phyloP scores from a whole-genome alignment of 2,113 vertebrate genomes.

The Ahaetulla prasina region DNA sequence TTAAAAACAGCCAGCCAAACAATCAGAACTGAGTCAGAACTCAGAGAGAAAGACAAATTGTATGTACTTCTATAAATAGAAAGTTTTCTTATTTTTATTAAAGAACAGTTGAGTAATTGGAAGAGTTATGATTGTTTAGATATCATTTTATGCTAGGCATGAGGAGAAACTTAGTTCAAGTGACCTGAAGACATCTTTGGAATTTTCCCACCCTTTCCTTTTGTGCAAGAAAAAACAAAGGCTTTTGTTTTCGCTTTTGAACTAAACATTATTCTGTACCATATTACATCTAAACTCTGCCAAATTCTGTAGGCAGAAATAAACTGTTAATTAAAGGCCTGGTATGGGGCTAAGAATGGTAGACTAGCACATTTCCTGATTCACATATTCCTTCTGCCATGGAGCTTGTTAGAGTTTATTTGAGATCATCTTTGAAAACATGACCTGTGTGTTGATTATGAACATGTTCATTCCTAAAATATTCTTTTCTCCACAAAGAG shows the following conservation, averaged over 20 bases:
- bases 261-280: neutral
- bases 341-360: neutral
- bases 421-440: neutral
- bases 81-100: neutral
- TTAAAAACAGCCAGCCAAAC: neutral
- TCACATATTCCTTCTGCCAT: neutral
- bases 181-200: neutral
- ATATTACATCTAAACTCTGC: neutral
- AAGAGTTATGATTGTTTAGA: neutral
- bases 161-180: neutral
- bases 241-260: neutral
- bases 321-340: neutral
- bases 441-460: neutral
- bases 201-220: neutral
- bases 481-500: neutral
- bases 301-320: neutral
- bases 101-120: neutral
- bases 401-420: neutral
- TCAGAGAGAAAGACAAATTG: neutral
- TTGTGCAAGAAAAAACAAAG: neutral
- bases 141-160: too few species aligned
- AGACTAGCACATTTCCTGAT: neutral
- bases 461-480: neutral
- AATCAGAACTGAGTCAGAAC: neutral
- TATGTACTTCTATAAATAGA: neutral